Base-by-base conservation (phyloP, 2,888 invertebrate genomes). In the Spatulosminthurus flaviceps region DNA sequence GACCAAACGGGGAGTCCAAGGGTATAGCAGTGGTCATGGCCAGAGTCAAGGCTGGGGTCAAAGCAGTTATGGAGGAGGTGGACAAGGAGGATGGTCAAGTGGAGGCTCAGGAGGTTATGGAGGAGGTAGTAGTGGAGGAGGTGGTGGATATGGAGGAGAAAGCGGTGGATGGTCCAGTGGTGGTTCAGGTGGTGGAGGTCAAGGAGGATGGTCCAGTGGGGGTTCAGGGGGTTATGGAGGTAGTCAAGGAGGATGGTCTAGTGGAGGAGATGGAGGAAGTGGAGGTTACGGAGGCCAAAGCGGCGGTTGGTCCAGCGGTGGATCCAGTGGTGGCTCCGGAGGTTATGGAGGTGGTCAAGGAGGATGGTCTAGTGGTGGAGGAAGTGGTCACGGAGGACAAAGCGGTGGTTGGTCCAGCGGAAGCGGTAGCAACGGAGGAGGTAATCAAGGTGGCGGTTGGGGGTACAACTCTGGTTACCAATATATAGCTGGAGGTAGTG, bases 401-500 rank as follows among this genome's bases (percentile, higher is more conserved):
- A 34, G 34, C 34, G 51, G 51, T 51, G 51, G 51, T 2, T 51
- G 51, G 51, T 51, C 51, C 51, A 51, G 51, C n/a, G 51, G 51
- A 51, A n/a, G 51, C 16, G 19, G n/a, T n/a, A 51, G 51, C n/a
- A 2, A 2, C 16, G 51, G 51, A 51, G 5, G 16, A 9, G 1
- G 1, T 19, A n/a, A 19, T n/a, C n/a, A 13, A 51, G 51, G 51
- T 2, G 51, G 51, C 16, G 51, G 51, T 51, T 51, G 51, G 51
- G 51, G 51, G 16, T n/a, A 51, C 19, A 51, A 51, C n/a, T 51
- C 51, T 2, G 51, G 51, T n/a, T 51, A 51, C n/a, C 51, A 51
- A 19, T 51, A 51, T n/a, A 51, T 5, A 11, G 5, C 51, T 51
- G 51, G 51, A 51, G 51, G 51, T 51, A 51, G n/a, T 51, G 51